A percentile compares a stretch with the other conserved stretches of the same genome.
Evolutionary conservation across 1,140 invertebrate species (phyloP).

Genomic region (Akabosia matsudoensis): DNA sequence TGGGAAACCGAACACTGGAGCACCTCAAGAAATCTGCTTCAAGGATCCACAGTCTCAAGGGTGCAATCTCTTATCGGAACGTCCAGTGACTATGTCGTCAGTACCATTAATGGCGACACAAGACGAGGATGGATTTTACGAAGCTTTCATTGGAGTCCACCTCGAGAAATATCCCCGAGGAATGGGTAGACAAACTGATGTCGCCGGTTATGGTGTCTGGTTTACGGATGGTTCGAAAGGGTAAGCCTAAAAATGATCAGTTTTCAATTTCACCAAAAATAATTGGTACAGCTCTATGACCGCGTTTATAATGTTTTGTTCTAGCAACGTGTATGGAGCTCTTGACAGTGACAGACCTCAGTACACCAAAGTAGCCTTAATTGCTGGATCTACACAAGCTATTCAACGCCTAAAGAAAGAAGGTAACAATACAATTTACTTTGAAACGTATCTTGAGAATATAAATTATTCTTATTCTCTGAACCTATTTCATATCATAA

Average conservation of each 20-base stretch:
- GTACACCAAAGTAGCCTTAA: background rate
- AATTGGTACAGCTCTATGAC: background rate
- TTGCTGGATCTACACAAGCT: background rate
- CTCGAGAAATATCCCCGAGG: background rate
- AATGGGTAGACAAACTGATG: background rate
- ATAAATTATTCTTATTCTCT: background rate
- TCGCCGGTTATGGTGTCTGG: background rate
- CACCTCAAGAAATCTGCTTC: too few species aligned
- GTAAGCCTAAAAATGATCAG: background rate
- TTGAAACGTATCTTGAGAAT: background rate
- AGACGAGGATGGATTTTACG: background rate
- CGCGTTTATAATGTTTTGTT: background rate
- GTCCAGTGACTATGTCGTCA: too few species aligned
- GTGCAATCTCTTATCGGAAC: too few species aligned
- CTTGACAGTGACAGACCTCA: background rate
- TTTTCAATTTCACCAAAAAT: background rate
- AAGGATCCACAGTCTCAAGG: too few species aligned
- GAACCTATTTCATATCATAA: too few species aligned
- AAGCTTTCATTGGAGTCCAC: background rate
- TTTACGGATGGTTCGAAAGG: background rate
- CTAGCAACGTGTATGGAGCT: background rate
- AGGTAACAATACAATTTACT: background rate
- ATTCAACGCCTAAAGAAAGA: background rate
- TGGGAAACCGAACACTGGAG: too few species aligned
- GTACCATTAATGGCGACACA: background rate